phyloP scores from a whole-genome alignment of 92 coral and sea anemone genomes.

The Palythoa caribaeorum region DNA sequence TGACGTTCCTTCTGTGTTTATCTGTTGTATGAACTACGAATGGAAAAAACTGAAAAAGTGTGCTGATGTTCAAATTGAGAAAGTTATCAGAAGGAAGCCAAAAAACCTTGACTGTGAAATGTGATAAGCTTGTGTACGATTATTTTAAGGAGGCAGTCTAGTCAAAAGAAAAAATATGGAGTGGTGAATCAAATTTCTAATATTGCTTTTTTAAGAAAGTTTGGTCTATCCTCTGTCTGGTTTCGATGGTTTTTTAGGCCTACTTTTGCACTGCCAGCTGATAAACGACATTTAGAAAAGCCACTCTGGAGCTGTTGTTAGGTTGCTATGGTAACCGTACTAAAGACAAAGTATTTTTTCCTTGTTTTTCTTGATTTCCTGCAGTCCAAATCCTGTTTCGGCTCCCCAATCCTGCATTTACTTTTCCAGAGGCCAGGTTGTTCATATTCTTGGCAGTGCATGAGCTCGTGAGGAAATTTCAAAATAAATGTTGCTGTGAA shows the following conservation, averaged over 20 bases:
- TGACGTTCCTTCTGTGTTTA: too few relatives aligned
- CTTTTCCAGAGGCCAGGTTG: constrained; percentile 23
- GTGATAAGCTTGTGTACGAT: too few relatives aligned
- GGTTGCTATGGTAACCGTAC: constrained; percentile 33
- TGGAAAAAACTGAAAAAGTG: too few relatives aligned
- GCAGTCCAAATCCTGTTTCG: constrained; percentile 25
- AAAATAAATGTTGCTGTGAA: neutral
- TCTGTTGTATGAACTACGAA: too few relatives aligned
- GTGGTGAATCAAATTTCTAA: constrained; percentile 28
- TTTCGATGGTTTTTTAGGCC: constrained; percentile 15
- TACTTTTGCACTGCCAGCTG: constrained; percentile 28
- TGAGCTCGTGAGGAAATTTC: neutral
- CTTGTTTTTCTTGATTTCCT: constrained; percentile 5
- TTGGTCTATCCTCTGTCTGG: constrained; percentile 42
- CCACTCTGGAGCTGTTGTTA: constrained; percentile 37
- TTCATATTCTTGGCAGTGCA: constrained; percentile 20
- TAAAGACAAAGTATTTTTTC: neutral
- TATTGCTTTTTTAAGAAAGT: constrained; percentile 15
- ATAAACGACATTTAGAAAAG: constrained; percentile 30
- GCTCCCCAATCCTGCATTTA: constrained; percentile 8
- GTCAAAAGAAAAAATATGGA: constrained; percentile 5
- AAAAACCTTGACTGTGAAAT: too few relatives aligned
- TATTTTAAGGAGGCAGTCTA: constrained; percentile 38
- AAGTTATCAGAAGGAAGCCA: too few relatives aligned
- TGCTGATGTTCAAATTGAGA: too few relatives aligned